These are phyloP conservation scores for Myopa tessellatipennis DNA, from an alignment of 2,888 invertebrate species.

Conservation along the genomic window DNA sequence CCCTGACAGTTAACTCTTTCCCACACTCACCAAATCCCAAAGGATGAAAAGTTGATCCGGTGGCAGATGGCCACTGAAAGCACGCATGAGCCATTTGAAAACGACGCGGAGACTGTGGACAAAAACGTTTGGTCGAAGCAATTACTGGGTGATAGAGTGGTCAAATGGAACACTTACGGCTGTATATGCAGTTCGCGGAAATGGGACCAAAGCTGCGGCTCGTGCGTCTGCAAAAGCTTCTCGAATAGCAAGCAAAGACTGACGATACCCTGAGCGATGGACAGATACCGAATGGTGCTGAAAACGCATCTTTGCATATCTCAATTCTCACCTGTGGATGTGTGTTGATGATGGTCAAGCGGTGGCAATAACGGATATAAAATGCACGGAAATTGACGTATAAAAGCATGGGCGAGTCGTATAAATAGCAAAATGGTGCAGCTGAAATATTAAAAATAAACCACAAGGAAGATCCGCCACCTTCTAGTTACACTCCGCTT, in stretches of 20 bases:
- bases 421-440: slow-evolving; percentile 94
- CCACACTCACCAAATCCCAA: slow-evolving; percentile 81
- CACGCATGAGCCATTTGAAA: slow-evolving; percentile 96
- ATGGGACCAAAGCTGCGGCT: slow-evolving; percentile 91
- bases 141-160: background rate
- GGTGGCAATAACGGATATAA: slow-evolving; percentile 91
- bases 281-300: background rate
- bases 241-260: slow-evolving; percentile 91
- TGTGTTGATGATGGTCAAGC: slow-evolving; percentile 90
- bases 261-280: slow-evolving; percentile 79
- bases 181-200: slow-evolving; percentile 88
- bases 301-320: background rate
- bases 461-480: too few species aligned
- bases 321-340: slow-evolving; percentile 78
- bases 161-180: slow-evolving; percentile 78
- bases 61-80: slow-evolving; percentile 93
- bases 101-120: slow-evolving; percentile 82
- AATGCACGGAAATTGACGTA: slow-evolving; percentile 93
- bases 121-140: slow-evolving; percentile 1
- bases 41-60: slow-evolving; percentile 91
- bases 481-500: too few species aligned
- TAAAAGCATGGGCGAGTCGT: slow-evolving; percentile 85
- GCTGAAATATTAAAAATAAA: slow-evolving; percentile 72
- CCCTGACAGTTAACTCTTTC: background rate
- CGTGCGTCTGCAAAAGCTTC: slow-evolving; percentile 87